Evolutionary conservation across 2,888 invertebrate species (phyloP).

Genomic region (Hirtodrosophila alboralis): DNA sequence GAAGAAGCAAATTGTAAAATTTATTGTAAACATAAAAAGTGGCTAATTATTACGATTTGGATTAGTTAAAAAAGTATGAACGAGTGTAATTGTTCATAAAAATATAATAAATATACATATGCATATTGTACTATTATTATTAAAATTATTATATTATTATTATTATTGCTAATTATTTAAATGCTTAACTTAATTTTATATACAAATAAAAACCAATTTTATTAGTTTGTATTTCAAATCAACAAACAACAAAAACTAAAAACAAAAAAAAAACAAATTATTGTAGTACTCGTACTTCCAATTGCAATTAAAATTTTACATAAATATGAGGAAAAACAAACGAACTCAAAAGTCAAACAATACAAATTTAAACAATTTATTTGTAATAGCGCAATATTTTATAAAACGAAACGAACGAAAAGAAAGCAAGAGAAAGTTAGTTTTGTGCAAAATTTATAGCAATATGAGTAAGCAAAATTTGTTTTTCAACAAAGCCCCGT

Average conservation of each 20-base stretch:
- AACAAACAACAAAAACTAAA: slow-evolving; percentile 33
- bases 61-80: slow-evolving; percentile 61
- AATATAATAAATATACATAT: slow-evolving; percentile 55
- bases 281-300: slow-evolving; percentile 64
- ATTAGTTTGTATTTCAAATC: slow-evolving; percentile 59
- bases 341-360: slow-evolving; percentile 44
- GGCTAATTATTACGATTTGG: slow-evolving; percentile 62
- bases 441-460: slow-evolving; percentile 7
- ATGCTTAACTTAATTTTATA: slow-evolving; percentile 67
- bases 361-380: slow-evolving; percentile 57
- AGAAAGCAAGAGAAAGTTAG: slow-evolving; percentile 11
- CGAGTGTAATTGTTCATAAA: slow-evolving; percentile 59
- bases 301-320: slow-evolving; percentile 44
- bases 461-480: slow-evolving; percentile 23
- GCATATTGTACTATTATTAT: slow-evolving; percentile 66
- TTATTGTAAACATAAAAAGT: slow-evolving; percentile 53
- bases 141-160: slow-evolving; percentile 47
- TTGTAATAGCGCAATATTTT: slow-evolving; percentile 72
- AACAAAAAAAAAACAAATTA: slow-evolving; percentile 58
- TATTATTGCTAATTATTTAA: slow-evolving; percentile 76
- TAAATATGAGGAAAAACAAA: slow-evolving; percentile 26
- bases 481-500: slow-evolving; percentile 46
- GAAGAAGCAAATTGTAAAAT: slow-evolving; percentile 52
- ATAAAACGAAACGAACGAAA: slow-evolving; percentile 15
- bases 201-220: slow-evolving; percentile 38